A percentile compares a stretch with the other conserved stretches of the same genome.
Conservation (phyloP, 2,888 invertebrate species). For the Abrostola triplasia region DNA sequence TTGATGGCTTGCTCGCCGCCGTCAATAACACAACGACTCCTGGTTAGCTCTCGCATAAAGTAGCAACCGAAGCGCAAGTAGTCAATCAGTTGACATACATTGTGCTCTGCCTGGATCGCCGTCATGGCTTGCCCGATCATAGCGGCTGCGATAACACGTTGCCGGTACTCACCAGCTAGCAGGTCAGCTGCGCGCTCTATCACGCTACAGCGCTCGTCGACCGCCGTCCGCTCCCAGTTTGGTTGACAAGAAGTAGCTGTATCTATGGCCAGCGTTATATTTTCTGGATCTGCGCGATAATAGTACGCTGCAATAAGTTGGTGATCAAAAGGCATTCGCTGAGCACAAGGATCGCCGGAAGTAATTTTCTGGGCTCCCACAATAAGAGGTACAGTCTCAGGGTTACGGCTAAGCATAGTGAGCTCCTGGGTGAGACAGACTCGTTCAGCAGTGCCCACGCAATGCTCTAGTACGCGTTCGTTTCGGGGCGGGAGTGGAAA, state of each 20-base stretch:
- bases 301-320: slow-evolving; percentile 95
- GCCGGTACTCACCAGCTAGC: slow-evolving; percentile 94
- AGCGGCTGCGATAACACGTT: slow-evolving; percentile 95
- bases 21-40: slow-evolving; percentile 95
- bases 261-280: slow-evolving; percentile 30
- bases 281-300: slow-evolving; percentile 62
- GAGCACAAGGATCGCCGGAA: slow-evolving; percentile 80
- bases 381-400: slow-evolving; percentile 33
- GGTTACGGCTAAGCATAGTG: slow-evolving; percentile 18
- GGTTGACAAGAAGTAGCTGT: slow-evolving; percentile 89
- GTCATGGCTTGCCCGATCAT: slow-evolving; percentile 98
- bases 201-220: slow-evolving; percentile 92
- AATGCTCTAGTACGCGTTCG: slow-evolving; percentile 35
- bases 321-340: slow-evolving; percentile 95
- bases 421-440: slow-evolving; percentile 33
- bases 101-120: slow-evolving; percentile 97
- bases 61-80: slow-evolving; percentile 94
- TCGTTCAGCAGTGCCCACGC: slow-evolving; percentile 31
- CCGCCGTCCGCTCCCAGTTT: slow-evolving; percentile 94
- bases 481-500: slow-evolving; percentile 33
- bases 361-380: slow-evolving; percentile 29
- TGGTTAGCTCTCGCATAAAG: slow-evolving; percentile 92
- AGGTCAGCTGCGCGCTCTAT: slow-evolving; percentile 95
- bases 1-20: slow-evolving; percentile 91
- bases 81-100: slow-evolving; percentile 96